A percentile compares a stretch with the other conserved stretches of the same genome.
Evolutionary conservation across 2,888 invertebrate genomes (phyloP).

Genomic region (Calameuta pallipes): DNA sequence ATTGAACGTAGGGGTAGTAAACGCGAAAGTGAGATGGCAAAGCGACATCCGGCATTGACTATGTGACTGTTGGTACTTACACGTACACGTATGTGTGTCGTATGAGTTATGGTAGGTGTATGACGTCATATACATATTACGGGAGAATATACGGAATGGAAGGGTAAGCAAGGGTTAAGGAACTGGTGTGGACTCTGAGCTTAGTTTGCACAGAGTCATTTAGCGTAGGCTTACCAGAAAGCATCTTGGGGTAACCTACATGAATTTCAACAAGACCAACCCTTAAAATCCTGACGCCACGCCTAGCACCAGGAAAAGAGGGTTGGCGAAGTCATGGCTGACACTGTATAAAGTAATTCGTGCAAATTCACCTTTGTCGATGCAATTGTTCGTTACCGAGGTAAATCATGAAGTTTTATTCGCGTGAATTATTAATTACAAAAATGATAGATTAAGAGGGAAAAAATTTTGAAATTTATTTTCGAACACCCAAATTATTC

Average conservation of each 20-base stretch:
- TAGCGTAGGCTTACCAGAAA: slow-evolving; percentile 20
- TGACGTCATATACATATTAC: neutral
- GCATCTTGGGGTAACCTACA: slow-evolving; percentile 15
- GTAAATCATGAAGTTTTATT: too few species aligned
- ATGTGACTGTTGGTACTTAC: neutral
- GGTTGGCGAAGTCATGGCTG: neutral
- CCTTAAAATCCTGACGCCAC: neutral
- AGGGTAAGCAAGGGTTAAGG: slow-evolving; percentile 6
- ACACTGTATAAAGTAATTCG: neutral
- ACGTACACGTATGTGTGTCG: neutral
- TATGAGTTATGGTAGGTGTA: neutral
- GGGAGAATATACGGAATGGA: neutral
- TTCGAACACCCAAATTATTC: too few species aligned
- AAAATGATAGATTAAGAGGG: too few species aligned
- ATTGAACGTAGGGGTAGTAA: neutral
- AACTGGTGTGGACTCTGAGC: neutral
- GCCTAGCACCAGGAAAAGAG: neutral
- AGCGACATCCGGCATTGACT: neutral
- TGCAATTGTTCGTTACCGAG: too few species aligned
- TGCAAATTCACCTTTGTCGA: neutral
- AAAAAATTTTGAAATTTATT: too few species aligned
- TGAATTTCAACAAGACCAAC: slow-evolving; percentile 15
- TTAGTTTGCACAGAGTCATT: slow-evolving; percentile 24
- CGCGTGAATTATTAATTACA: too few species aligned
- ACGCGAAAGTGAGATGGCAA: neutral